Evolutionary conservation across 2,888 invertebrate genomes (phyloP).

Genomic region (Himalopsyche tibetana): DNA sequence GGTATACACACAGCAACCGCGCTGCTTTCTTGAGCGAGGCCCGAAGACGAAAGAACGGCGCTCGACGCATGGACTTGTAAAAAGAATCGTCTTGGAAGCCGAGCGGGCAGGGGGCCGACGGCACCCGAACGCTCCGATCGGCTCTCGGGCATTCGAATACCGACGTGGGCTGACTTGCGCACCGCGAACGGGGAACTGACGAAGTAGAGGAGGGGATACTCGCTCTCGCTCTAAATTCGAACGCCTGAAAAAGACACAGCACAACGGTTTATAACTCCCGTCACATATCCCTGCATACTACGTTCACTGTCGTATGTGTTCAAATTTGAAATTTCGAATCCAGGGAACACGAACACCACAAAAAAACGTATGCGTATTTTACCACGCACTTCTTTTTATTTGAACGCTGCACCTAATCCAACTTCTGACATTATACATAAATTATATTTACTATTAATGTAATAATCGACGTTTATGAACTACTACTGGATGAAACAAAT

Average conservation of each 20-base stretch:
- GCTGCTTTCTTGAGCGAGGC: slow-evolving; percentile 59
- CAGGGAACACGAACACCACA: slow-evolving; percentile 26
- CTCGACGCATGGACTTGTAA: slow-evolving; percentile 60
- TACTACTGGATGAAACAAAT: no score
- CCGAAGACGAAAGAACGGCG: slow-evolving; percentile 63
- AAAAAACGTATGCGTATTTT: slow-evolving; percentile 39
- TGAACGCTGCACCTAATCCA: not conserved
- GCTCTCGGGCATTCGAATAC: slow-evolving; percentile 54
- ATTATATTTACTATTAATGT: no score
- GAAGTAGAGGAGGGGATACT: slow-evolving; percentile 32
- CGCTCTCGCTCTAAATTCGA: slow-evolving; percentile 46
- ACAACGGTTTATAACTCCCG: slow-evolving; percentile 46
- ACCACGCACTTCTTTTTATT: slow-evolving; percentile 6
- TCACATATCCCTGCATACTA: slow-evolving; percentile 54
- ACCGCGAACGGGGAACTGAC: slow-evolving; percentile 28
- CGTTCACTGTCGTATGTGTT: slow-evolving; percentile 28
- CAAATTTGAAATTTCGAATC: slow-evolving; percentile 40
- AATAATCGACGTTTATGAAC: no score
- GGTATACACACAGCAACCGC: slow-evolving; percentile 21
- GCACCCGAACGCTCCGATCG: slow-evolving; percentile 56
- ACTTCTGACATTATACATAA: no score
- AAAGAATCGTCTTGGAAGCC: slow-evolving; percentile 62
- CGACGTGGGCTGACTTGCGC: slow-evolving; percentile 46
- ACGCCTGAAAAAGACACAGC: slow-evolving; percentile 46
- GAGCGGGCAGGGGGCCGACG: slow-evolving; percentile 58